Base-by-base conservation (phyloP, 2,113 vertebrate species). In the Anas platyrhynchos region DNA sequence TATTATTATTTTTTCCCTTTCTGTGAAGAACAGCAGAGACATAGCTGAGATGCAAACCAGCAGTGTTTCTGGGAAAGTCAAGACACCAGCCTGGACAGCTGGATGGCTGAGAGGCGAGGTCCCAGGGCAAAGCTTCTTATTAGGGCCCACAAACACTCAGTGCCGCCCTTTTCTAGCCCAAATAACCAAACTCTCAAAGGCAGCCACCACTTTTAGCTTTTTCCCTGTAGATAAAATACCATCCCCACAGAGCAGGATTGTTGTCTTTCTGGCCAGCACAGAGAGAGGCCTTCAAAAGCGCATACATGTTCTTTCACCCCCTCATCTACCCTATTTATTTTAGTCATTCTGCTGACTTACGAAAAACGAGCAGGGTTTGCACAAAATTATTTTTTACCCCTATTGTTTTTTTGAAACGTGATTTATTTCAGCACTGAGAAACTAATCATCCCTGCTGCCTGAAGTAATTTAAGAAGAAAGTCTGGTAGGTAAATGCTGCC, bases 401-500 rank as follows among this genome's bases (percentile, higher is more conserved):
- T 62, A 38, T 12, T 26, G 3, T 3, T 23, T 7, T 58, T 17
- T 44, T 50, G 6, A 13, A 71, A 88, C 52, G 15, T 23, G 17
- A 4, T 26, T 85, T 82, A 81, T 61, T 20, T n/a, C 61, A 75
- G 56, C 54, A 7, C 21, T 55, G 78, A 54, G 71, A 77, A 71
- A 67, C 25, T 4, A 12, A 54, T 55, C 31, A 34, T 21, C 8
- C 23, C 32, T 59, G 65, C 20, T 11, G 46, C 88, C 78, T 80
- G 54, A 31, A 74, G 36, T 10, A 27, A 68, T 5, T 58, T 88
- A 29, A 55, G 82, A 79, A 41, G 32, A 22, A 41, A 80, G 67
- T 16, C 84, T 4, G 2, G 86, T 16, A 97, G 91, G 96, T 95
- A 96, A 95, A 93, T 96, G 91, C 96, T 96, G 96, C 96, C 96